phyloP scores from a whole-genome alignment of 2,797 vertebrate genomes.

The Brachyalestes nurse region DNA sequence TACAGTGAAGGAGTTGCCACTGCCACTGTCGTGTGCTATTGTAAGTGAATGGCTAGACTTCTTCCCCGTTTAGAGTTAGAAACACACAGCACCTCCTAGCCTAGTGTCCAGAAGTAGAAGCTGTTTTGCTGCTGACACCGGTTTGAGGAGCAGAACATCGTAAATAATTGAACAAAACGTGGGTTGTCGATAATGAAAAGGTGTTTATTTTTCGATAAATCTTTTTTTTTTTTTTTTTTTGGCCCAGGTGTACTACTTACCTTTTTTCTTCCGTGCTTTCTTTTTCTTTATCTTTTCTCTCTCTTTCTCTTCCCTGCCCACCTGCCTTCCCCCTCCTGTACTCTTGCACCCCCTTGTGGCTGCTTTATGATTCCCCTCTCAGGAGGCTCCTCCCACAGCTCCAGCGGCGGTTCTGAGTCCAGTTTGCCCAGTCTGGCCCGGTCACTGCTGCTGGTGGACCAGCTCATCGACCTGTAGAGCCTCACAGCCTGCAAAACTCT shows the following conservation, averaged over 20 bases:
- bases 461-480: constrained; percentile 97
- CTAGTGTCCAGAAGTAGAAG: neutral
- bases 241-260: neutral
- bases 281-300: constrained; percentile 56
- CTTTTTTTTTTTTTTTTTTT: neutral
- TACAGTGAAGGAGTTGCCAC: too few relatives aligned
- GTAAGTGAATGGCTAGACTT: neutral
- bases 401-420: constrained; percentile 98
- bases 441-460: constrained; percentile 99
- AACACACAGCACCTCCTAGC: too few relatives aligned
- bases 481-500: constrained; percentile 58
- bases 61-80: neutral
- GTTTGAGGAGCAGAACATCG: too few relatives aligned
- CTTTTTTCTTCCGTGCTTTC: neutral
- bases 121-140: neutral
- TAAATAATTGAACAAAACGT: neutral
- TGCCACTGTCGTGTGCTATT: neutral
- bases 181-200: neutral
- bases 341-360: constrained; percentile 75
- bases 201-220: neutral
- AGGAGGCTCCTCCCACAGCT: constrained; percentile 99
- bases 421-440: constrained; percentile 98
- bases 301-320: constrained; percentile 47
- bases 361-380: constrained; percentile 84
- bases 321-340: constrained; percentile 33